A percentile compares a stretch with the other conserved stretches of the same genome.
These are phyloP conservation scores for Dolichallabes microphthalmus DNA, from an alignment of 2,113 vertebrate species.

Conservation along the genomic window DNA sequence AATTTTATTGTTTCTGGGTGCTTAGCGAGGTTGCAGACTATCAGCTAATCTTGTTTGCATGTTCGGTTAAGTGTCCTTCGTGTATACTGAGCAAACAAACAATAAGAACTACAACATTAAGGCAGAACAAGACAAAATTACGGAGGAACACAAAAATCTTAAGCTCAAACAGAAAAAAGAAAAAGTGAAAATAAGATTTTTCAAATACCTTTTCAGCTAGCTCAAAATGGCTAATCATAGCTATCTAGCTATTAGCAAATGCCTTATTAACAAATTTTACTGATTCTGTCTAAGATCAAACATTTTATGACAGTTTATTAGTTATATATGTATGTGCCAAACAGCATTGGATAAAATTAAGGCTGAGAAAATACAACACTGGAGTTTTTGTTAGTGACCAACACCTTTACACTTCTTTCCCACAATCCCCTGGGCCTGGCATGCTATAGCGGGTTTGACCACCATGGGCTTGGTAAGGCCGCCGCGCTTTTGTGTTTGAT, in stretches of 20 bases:
- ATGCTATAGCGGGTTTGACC: constrained; percentile 16
- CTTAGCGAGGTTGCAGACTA: not conserved
- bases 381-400: constrained; percentile 36
- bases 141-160: not conserved
- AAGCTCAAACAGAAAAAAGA: not conserved
- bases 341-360: not conserved
- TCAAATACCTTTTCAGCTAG: not conserved
- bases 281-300: too few species aligned
- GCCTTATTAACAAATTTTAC: too few species aligned
- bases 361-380: constrained; percentile 24
- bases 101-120: not conserved
- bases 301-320: too few species aligned
- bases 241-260: too few species aligned
- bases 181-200: not conserved
- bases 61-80: not conserved
- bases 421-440: constrained; percentile 8
- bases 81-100: not conserved
- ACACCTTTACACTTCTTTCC: constrained; percentile 10
- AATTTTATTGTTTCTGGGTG: not conserved
- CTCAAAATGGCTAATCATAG: too few species aligned
- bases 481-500: constrained; percentile 68
- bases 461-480: constrained; percentile 22
- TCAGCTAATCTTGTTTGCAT: constrained; percentile 11
- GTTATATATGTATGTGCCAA: too few species aligned
- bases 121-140: not conserved